These are phyloP conservation scores for Bos taurus DNA, from an alignment of 2,113 vertebrate species.

Conservation along the genomic window DNA sequence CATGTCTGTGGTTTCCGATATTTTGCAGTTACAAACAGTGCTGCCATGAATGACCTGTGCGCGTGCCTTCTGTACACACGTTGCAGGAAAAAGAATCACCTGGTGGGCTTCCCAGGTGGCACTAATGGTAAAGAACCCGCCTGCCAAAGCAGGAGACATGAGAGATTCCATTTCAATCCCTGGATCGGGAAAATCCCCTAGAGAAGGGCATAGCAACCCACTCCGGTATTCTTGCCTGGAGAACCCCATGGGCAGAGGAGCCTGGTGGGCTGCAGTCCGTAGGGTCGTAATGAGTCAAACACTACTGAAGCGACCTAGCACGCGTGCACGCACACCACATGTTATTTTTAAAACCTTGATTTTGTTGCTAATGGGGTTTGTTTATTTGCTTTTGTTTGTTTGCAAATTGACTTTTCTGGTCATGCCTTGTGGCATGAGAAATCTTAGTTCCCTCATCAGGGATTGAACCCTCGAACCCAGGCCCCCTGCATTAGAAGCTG, in stretches of 20 bases:
- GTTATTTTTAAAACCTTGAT: background rate
- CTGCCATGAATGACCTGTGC: background rate
- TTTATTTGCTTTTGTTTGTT: background rate
- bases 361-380: background rate
- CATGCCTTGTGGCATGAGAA: background rate
- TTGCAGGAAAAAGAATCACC: background rate
- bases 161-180: background rate
- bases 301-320: rapidly evolving
- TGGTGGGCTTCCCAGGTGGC: background rate
- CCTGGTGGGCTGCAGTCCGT: background rate
- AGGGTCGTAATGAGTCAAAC: background rate
- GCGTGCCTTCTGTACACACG: background rate
- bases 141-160: background rate
- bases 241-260: background rate
- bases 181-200: background rate
- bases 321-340: rapidly evolving
- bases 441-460: background rate
- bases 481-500: background rate
- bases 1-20: background rate
- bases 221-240: background rate
- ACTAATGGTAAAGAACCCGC: background rate
- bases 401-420: background rate
- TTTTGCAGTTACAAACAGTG: background rate
- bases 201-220: background rate
- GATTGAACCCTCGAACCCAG: rapidly evolving